Evolutionary conservation across 1,140 invertebrate species (phyloP), one percentile per base, ranked within the genome.

Genomic region (Aphelenchoides besseyi): DNA sequence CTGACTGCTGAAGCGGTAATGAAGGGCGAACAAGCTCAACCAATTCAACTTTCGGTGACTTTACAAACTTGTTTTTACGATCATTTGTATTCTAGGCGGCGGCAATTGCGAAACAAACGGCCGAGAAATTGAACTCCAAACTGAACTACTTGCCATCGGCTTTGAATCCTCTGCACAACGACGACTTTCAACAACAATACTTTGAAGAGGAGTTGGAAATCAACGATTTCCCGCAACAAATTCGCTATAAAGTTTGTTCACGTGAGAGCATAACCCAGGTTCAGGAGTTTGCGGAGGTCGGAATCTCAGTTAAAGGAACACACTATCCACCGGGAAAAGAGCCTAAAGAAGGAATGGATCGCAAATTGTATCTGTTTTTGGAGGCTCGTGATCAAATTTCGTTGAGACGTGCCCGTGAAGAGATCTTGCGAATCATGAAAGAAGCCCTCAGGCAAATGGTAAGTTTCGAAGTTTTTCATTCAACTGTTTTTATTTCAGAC

Each of bases 141-240:
- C 86, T 99, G 9, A 98, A 98, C 86, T 99, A 99, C 85, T 91
- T 94, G 84, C 95, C 95, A 2, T 84, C 83, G 54, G 81, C 85
- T 32, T 85, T 87, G 57, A 90, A 91, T 75, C 88, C 89, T 3
- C 90, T 90, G 71, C 89, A 89, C 23, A 89, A 90, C 16, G 87
- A 88, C 1, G 87, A 87, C 2, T 69, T 70, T 32, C 61, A 73
- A 53, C 23, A 66, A 54, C 90, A 91, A 63, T 97, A 97, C 80
- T 98, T 97, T 85, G 96, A 99, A 86, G 95, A 98, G 79, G 96
- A 99, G 85, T 87, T 99, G 63, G 97, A 99, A 86, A 99, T 99
- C 78, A 99, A 99, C 82, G 96, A 99, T 86, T 98, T 99, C 87
- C 97, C 96, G 26, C 96, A 99, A 78, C 95, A 97, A 85, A 94